Conservation (phyloP, 2,888 invertebrate genomes). For the Tachina lurida region DNA sequence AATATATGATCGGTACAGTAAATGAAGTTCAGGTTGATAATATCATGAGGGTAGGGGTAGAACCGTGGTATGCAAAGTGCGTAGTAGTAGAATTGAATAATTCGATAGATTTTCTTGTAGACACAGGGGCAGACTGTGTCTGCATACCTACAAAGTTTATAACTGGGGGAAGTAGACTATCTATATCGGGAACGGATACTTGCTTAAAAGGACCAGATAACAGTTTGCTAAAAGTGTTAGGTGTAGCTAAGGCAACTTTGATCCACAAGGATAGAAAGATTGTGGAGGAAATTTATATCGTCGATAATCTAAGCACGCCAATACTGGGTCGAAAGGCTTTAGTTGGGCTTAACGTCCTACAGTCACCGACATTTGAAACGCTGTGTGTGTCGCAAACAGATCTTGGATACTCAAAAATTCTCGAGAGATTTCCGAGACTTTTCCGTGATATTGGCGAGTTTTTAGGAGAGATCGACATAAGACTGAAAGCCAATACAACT, state of each 20-base stretch:
- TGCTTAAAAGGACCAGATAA: not conserved
- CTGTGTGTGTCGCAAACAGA: not conserved
- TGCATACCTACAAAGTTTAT: conserved; percentile 8
- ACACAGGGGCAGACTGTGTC: conserved; percentile 35
- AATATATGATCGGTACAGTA: not conserved
- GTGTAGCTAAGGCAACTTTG: not conserved
- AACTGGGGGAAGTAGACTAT: not conserved
- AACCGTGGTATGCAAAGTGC: not conserved
- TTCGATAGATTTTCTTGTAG: too few species aligned
- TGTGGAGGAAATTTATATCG: not conserved
- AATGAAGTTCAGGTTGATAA: not conserved
- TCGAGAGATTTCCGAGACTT: not conserved
- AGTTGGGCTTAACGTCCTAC: not conserved
- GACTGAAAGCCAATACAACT: not conserved
- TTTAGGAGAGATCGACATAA: not conserved
- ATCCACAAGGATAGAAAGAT: not conserved
- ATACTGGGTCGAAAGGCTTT: conserved; percentile 16
- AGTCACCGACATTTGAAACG: conserved; percentile 9
- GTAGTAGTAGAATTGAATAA: too few species aligned
- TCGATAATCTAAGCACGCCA: conserved; percentile 9
- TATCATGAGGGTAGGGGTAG: not conserved
- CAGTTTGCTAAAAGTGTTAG: conserved; percentile 6
- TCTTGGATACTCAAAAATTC: not conserved
- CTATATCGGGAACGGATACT: not conserved
- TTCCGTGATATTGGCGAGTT: not conserved